These are phyloP conservation scores for Ormyrus labotus DNA, from an alignment of 2,888 invertebrate species.

Conservation along the genomic window DNA sequence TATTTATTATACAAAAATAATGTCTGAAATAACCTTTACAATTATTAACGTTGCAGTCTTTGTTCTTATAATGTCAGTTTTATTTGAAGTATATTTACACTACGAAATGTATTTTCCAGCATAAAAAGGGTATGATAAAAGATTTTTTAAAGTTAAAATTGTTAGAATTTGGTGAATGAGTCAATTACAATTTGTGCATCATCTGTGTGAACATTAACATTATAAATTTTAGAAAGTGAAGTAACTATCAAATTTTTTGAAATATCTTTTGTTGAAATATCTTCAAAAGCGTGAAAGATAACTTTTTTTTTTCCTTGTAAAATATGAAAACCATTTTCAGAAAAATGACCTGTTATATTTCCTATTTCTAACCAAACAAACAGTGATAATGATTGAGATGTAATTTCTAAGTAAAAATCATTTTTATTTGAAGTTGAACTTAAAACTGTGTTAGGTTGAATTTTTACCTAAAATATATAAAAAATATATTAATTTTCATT, in stretches of 20 bases:
- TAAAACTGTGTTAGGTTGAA: slow-evolving; percentile 44
- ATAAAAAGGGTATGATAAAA: slow-evolving; percentile 31
- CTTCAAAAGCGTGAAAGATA: slow-evolving; percentile 64
- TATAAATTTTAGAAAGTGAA: slow-evolving; percentile 65
- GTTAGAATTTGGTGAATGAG: slow-evolving; percentile 5
- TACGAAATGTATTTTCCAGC: slow-evolving; percentile 66
- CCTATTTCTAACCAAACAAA: slow-evolving; percentile 84
- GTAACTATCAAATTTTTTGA: slow-evolving; percentile 61
- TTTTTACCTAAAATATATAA: slow-evolving; percentile 28
- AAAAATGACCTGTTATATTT: slow-evolving; percentile 80
- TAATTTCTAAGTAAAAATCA: slow-evolving; percentile 72
- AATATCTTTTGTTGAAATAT: slow-evolving; percentile 57
- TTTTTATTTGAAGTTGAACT: slow-evolving; percentile 61
- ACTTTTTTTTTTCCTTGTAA: slow-evolving; percentile 66
- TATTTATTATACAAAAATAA: slow-evolving; percentile 26
- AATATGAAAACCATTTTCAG: slow-evolving; percentile 85
- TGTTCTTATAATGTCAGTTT: slow-evolving; percentile 60
- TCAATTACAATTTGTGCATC: slow-evolving; percentile 42
- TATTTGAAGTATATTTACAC: slow-evolving; percentile 68
- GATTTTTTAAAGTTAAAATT: slow-evolving; percentile 11
- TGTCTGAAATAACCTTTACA: slow-evolving; percentile 35
- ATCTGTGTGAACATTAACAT: slow-evolving; percentile 39
- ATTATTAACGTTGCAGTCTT: slow-evolving; percentile 19
- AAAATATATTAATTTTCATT: slow-evolving; percentile 47
- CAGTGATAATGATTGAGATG: slow-evolving; percentile 78